Base-by-base conservation (phyloP, 2,888 invertebrate species). In the Drosophila tripunctata region DNA sequence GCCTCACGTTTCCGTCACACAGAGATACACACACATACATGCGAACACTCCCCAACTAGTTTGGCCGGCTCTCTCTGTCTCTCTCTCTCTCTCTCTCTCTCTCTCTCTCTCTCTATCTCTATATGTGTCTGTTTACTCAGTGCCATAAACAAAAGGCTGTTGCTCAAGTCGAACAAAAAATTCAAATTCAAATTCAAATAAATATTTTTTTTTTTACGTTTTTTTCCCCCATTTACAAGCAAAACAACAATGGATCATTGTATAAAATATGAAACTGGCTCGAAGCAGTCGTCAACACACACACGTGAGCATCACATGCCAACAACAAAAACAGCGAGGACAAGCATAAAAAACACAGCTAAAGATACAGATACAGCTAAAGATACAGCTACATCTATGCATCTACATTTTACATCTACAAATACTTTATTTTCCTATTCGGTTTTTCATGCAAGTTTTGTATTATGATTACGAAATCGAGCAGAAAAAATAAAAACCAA, bases 221-320 rank as follows among this genome's bases (percentile, higher is more conserved):
- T 75, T 69, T 65, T 50, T 27, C 27, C 54, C 65, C 44, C 73
- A 67, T 67, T 71, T 71, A 66, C 57, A 36, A 61, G 56, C 47
- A 22, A 12, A 40, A 67, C 75, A 69, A 75, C 74, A 75, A 75
- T 71, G 74, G 74, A 52, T 51, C 72, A 69, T 74, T 71, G 74
- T 74, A 56, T 71, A 52, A 61, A 52, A 75, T 52, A 63, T 45
- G 58, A 61, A 69, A 65, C 75, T 73, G 45, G 70, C 70, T 69
- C 65, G 50, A 36, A 55, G 35, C 47, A 48, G 48, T 38, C 36
- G 48, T 38, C 36, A 48, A 35, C 33, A 33, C 19, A 35, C 21
- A 47, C 80, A 81, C 86, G 80, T 86, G 81, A 81, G 87, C 80
- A 74, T 83, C 87, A 79, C 74, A 86, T 81, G 84, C 73, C 64